These are phyloP conservation scores for Limulus polyphemus DNA, from an alignment of 2,888 invertebrate species.

Conservation along the genomic window DNA sequence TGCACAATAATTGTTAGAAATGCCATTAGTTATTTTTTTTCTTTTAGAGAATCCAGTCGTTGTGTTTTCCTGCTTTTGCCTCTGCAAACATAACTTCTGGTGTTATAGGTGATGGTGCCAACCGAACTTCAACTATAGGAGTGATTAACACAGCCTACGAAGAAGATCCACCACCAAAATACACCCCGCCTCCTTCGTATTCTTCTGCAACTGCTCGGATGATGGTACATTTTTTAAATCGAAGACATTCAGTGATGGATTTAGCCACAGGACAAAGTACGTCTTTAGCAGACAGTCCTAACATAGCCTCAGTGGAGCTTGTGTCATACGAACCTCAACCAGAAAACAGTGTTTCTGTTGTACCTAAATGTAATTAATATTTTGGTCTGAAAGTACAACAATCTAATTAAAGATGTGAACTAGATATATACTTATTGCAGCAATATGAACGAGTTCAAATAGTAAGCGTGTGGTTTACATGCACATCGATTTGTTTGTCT, in stretches of 20 bases:
- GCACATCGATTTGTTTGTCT: no score
- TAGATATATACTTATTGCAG: no score
- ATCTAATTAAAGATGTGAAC: no score
- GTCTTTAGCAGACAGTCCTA: neutral
- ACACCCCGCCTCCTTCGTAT: conserved; percentile 84
- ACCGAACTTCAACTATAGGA: neutral
- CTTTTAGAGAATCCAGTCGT: neutral
- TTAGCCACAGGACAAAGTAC: neutral
- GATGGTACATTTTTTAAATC: neutral
- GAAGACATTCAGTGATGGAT: neutral
- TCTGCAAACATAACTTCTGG: neutral
- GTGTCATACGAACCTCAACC: conserved; percentile 2
- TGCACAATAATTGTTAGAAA: neutral
- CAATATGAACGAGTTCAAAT: no score
- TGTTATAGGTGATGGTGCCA: neutral
- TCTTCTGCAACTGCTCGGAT: conserved; percentile 66
- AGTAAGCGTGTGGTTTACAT: no score
- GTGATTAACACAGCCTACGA: conserved; percentile 13
- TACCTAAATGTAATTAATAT: no score
- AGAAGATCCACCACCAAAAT: conserved; percentile 73
- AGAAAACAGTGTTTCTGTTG: neutral
- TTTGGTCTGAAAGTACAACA: no score
- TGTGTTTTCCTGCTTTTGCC: conserved; percentile 1
- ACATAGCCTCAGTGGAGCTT: neutral
- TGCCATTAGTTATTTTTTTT: neutral